Conservation (phyloP, 2,113 vertebrate species). For the Gambusia holbrooki region DNA sequence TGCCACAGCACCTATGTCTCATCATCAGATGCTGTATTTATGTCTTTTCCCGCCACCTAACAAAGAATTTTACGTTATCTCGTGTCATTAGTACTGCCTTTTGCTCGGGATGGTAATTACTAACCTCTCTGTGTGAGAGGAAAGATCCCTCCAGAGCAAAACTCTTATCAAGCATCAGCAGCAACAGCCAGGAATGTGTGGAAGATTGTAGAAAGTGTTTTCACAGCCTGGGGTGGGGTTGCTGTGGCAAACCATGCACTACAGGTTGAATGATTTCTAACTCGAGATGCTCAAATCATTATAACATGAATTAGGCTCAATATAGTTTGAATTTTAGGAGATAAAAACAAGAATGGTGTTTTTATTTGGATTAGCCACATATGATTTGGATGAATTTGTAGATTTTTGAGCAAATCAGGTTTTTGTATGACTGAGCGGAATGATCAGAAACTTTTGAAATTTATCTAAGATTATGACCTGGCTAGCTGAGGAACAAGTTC, state of each 20-base stretch:
- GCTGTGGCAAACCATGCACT: neutral
- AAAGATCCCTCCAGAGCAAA: slow-evolving; percentile 35
- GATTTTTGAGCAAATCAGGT: neutral
- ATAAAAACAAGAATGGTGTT: neutral
- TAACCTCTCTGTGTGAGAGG: slow-evolving; percentile 31
- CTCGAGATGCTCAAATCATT: neutral
- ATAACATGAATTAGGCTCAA: neutral
- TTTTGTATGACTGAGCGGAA: neutral
- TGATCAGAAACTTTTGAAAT: neutral
- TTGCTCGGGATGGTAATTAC: slow-evolving; percentile 36
- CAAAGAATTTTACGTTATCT: slow-evolving; percentile 29
- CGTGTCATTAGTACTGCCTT: slow-evolving; percentile 1
- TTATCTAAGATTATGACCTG: neutral
- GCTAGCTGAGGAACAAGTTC: neutral
- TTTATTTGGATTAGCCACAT: too few species aligned
- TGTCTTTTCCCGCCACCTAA: slow-evolving; percentile 11
- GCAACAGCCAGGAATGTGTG: slow-evolving; percentile 52
- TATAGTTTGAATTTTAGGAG: neutral
- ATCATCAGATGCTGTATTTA: slow-evolving; percentile 42
- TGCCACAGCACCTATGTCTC: neutral
- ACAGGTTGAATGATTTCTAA: neutral
- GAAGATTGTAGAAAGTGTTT: slow-evolving; percentile 22
- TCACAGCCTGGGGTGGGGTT: slow-evolving; percentile 19
- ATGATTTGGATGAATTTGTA: neutral
- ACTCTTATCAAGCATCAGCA: slow-evolving; percentile 48